Conservation (phyloP, 1,140 invertebrate genomes). For the Lepeophtheirus salmonis region DNA sequence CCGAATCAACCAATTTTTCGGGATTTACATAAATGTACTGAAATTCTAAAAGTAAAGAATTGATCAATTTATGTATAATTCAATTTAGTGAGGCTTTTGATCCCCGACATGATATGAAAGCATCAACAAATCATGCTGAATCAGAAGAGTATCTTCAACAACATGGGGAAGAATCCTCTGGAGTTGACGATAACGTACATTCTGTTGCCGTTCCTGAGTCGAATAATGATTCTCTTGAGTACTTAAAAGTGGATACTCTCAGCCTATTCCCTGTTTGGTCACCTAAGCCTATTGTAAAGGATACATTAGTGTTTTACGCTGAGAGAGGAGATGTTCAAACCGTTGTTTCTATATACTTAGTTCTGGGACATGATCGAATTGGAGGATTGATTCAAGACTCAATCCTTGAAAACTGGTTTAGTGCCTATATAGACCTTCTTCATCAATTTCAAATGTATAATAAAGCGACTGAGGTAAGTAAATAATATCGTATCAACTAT, state of each 20-base stretch:
- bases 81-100: not conserved
- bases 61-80: too few species aligned
- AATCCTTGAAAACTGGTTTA: not conserved
- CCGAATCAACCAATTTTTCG: too few species aligned
- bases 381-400: not conserved
- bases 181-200: not conserved
- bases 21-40: too few species aligned
- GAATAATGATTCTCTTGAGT: too few species aligned
- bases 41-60: too few species aligned
- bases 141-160: not conserved
- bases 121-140: not conserved
- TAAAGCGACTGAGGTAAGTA: not conserved
- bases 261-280: not conserved
- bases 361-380: not conserved
- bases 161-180: not conserved
- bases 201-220: not conserved
- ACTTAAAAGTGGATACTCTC: not conserved
- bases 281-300: not conserved
- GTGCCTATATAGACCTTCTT: not conserved
- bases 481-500: too few species aligned
- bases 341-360: constrained; percentile 2
- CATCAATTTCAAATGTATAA: not conserved
- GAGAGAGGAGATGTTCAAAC: constrained; percentile 8
- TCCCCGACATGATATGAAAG: not conserved
- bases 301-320: not conserved